Conservation (phyloP, 2,888 invertebrate genomes). For the Horisme vitalbata region DNA sequence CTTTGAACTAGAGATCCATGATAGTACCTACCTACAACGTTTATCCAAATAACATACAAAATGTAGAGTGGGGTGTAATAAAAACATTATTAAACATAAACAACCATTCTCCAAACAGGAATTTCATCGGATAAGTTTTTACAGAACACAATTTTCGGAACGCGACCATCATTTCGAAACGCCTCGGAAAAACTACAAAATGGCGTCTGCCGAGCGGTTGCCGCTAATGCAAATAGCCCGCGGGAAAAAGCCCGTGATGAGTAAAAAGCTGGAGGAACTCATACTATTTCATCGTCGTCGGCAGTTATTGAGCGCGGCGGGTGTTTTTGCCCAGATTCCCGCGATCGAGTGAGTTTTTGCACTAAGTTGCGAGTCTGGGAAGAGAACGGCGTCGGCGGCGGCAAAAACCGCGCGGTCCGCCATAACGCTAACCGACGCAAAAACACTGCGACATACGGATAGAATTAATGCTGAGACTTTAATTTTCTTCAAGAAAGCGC, state of each 20-base stretch:
- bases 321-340: conserved; percentile 71
- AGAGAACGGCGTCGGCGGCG: conserved; percentile 59
- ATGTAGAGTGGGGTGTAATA: conserved; percentile 46
- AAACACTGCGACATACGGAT: conserved; percentile 65
- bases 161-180: conserved; percentile 60
- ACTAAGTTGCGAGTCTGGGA: conserved; percentile 66
- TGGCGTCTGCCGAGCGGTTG: conserved; percentile 53
- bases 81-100: conserved; percentile 65
- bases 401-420: conserved; percentile 68
- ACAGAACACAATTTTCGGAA: conserved; percentile 62
- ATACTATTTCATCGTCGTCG: conserved; percentile 80
- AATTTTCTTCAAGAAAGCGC: conserved; percentile 81
- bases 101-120: conserved; percentile 64
- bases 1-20: no score
- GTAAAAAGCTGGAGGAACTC: conserved; percentile 77
- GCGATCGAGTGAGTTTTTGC: conserved; percentile 57
- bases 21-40: neutral
- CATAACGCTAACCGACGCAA: conserved; percentile 68
- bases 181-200: conserved; percentile 71
- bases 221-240: conserved; percentile 70
- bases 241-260: conserved; percentile 59
- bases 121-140: conserved; percentile 68
- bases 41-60: conserved; percentile 41
- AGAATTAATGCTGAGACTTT: conserved; percentile 79
- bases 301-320: conserved; percentile 73